Base-by-base conservation (phyloP, 1,140 invertebrate genomes). In the Contarinia nasturtii region DNA sequence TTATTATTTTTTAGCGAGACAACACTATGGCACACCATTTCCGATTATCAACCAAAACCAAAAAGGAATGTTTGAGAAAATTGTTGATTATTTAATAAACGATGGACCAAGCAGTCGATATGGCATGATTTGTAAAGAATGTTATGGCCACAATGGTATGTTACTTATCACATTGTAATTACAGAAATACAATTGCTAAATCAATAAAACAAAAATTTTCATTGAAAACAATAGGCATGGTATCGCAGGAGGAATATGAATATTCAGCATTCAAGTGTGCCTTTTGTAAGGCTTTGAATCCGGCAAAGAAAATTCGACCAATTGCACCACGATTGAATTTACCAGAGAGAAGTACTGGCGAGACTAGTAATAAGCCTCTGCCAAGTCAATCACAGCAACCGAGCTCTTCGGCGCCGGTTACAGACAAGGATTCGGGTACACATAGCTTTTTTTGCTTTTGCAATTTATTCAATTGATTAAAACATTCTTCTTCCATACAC, bases 51-150 rank as follows among this genome's bases (percentile, higher is more conserved):
- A 64, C 41, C 57, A 54, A 12, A 65, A 72, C 40, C 73, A 85
- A 46, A 70, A 81, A 49, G 68, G 52, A 18, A 71, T 76, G 41
- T 61, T 96, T 43, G 92, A 97, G 64, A 82, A 82, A 57, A 67
- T 97, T 49, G 77, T 97, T 17, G 94, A 98, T 61, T 94, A 87
- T 62, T 63, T 98, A 42, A 76, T 98, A 17, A 93, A 90, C 33
- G 94, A 98, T 71, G 93, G 92, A 19, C 91, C 93, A 44, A 78
- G 79, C 49, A 89, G 94, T 70, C 75, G 92, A 52, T 96, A 84
- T 66, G 94, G 92, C 34, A 73, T 98, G 44, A 93, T 98, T 58
- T 98, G 95, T 67, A 72, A 72, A 27, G 72, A 84, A 49, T 98
- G 95, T 63, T 74, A 74, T 49, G 80, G 80, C 11, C 94, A 98